Base-by-base conservation (phyloP, 1,140 invertebrate species). In the Dreissena rostriformis region DNA sequence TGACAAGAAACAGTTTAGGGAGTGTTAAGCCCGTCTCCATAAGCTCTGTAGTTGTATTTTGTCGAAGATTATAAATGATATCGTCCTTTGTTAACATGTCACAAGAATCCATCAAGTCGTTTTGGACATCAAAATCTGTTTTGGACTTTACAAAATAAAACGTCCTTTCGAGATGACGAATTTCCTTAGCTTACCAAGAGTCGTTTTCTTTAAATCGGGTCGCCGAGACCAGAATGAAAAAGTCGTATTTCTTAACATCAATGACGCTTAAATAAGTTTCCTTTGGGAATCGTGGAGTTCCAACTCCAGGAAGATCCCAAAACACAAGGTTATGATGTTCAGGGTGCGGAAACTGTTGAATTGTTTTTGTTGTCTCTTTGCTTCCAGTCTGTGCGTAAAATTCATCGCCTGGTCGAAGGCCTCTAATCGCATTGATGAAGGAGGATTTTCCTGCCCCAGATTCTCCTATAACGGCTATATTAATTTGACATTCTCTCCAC, bases 171-270 rank as follows among this genome's bases (percentile, higher is more conserved):
- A 17, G 5, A 2, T 53, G 52, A 53, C 17, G 52, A 52, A 73
- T 55, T 55, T 53, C 22, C 2, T 73, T 53, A 22, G 71, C 71
- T 24, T 53, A 17, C 51, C 52, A 53, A 5, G 7, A 14, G 57
- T 73, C 71, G 28, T 73, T 73, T 73, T 73, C 71, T 8, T n/a
- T 55, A 55, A 73, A 73, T 2, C 71, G 5, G 17, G n/a, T 11
- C 6, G 51, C 52, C 11, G 71, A 55, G 11, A 73, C 8, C 26
- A 73, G 52, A 26, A 73, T 39, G 51, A 73, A 73, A 55, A 73
- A 73, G n/a, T 73, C 71, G 26, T 73, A 73, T 73, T 55, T 73
- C 17, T 17, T 22, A 19, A 73, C 17, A 17, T 55, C 10, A 1
- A 73, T 24, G n/a, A 6, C 26, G 7, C 24, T 26, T 1, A 8